Evolutionary conservation across 2,113 vertebrate genomes (phyloP), one percentile per base, ranked within the genome.

Genomic region (Vombatus ursinus): DNA sequence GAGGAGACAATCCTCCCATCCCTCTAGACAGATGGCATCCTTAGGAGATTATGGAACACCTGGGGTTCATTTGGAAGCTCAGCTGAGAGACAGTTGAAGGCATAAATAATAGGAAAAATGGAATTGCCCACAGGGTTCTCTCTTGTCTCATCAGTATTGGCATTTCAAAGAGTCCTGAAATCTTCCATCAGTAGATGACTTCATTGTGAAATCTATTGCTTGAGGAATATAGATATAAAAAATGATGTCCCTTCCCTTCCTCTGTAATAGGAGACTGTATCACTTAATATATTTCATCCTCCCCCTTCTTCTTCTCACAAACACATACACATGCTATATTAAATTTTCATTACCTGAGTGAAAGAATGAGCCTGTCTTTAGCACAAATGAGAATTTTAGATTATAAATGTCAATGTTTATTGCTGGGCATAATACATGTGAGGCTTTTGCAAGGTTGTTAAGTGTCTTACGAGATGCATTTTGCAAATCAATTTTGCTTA

Each of bases 381-480:
- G 89, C 92, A 94, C 51, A 61, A 91, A 96, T 96, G 44, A 95
- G 94, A 94, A 93, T 94, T 98, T 95, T 92, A 93, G 50, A 90
- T 97, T 94, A 95, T 95, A 96, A 96, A 96, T 91, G 90, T 97
- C 94, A 93, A 9, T 96, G 94, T 96, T 97, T 97, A 95, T 96
- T 95, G 92, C 0, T 0, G 95, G 50, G 50, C 50, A 92, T 95
- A 95, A 93, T 93, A 49, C 91, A 92, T 89, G 77, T 44, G 94
- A 95, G 94, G 51, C 94, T 96, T 96, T 96, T 94, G 91, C 54
- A 93, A 91, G 92, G 91, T 68, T 52, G 53, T 93, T 94, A 96
- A 95, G 47, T 31, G 52, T 92, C 97, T 96, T 53, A 93, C 9
- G 91, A 37, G 50, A 61, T 1, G 50, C 6, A 57, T 97, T 97